phyloP scores from a whole-genome alignment of 2,888 invertebrate genomes.

The Imbricaverruca yamaguchii region DNA sequence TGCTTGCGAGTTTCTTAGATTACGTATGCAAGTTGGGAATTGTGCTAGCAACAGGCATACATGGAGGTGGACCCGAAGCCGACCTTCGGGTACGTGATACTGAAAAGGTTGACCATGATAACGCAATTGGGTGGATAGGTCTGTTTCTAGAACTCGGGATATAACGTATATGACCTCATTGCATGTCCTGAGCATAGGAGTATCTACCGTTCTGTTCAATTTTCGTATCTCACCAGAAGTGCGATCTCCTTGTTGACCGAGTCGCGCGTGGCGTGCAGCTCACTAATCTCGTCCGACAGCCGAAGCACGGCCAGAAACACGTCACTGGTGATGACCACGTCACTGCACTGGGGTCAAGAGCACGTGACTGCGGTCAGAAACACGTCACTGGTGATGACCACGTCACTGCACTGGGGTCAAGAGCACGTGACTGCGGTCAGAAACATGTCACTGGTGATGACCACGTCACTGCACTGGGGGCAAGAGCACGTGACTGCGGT shows the following conservation, averaged over 20 bases:
- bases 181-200: too few species aligned
- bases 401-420: constrained; percentile 62
- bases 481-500: too few species aligned
- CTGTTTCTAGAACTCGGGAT: too few species aligned
- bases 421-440: background rate
- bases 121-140: too few species aligned
- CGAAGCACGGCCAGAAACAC: constrained; percentile 74
- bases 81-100: too few species aligned
- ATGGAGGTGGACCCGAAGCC: too few species aligned
- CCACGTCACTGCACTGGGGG: constrained; percentile 66
- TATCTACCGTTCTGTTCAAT: too few species aligned
- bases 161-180: too few species aligned
- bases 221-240: constrained; percentile 38
- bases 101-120: too few species aligned
- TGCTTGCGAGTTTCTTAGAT: too few species aligned
- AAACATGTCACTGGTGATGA: constrained; percentile 74
- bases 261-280: constrained; percentile 70
- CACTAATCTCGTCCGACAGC: constrained; percentile 68
- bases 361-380: constrained; percentile 44
- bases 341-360: constrained; percentile 61
- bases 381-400: constrained; percentile 68
- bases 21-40: too few species aligned
- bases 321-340: constrained; percentile 67
- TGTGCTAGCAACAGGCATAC: too few species aligned
- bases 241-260: constrained; percentile 72